Base-by-base conservation (phyloP, 64 coral and sea anemone species). In the Dendronephthya gigantea region DNA sequence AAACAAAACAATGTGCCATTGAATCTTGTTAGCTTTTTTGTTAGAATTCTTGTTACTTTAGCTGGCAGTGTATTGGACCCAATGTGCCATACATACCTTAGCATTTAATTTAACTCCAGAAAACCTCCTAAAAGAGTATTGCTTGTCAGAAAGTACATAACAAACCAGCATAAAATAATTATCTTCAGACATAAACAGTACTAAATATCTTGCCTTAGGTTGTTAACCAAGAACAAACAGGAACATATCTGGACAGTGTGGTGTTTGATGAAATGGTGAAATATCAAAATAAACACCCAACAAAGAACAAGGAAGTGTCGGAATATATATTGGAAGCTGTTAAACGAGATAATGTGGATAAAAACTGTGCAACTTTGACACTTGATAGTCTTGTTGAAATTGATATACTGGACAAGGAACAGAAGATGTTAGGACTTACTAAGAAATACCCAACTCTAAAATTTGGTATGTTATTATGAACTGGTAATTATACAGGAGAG, bases 301-400 rank as follows among this genome's bases (percentile, higher is more conserved):
- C 70, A 48, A 88, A 88, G 37, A 82, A 86, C 65, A 88, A 87
- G 45, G 81, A 88, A 29, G 85, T 92, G 12, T 84, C 66, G 33
- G 74, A 83, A 17, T 88, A 79, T 50, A 92, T 92, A 56, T 36
- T 58, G 12, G 82, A 84, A 30, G 90, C 88, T 56, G 48, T 92
- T 3, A 83, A 83, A 39, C 65, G 50, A 88, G 82, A 79, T 41
- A 84, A 84, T 50, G 43, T 82, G 16, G 87, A 87, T 41, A 92
- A 75, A 51, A 92, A 92, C 17, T 88, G 86, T 91, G 90, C 90
- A 51, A 84, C 90, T 23, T 31, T 88, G 23, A 87, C 87, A 37
- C 70, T 92, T 55, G 66, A 92, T 82, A 92, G 90, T 82, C 86
- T 92, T 70, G 90, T 88, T 38, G 90, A 92, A 40, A 19, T 88